These are phyloP conservation scores for Drosophila novamexicana DNA, from an alignment of 1,140 invertebrate species.

Conservation along the genomic window DNA sequence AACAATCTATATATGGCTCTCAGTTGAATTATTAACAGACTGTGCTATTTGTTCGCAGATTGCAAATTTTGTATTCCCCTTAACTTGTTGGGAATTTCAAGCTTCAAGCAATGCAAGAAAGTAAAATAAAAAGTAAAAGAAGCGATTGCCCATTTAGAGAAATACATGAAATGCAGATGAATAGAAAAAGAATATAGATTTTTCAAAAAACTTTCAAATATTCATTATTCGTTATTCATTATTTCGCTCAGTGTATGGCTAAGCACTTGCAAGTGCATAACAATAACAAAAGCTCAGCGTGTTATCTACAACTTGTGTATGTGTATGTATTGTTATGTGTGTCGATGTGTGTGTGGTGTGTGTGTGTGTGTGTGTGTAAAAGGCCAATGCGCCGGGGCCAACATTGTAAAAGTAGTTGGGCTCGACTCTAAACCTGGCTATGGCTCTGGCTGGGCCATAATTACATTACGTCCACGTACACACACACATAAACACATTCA, in stretches of 20 bases:
- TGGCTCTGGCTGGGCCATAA: slow-evolving; percentile 23
- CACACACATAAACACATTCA: slow-evolving; percentile 9
- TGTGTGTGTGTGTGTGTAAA: slow-evolving; percentile 6
- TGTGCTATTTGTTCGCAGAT: too few relatives aligned
- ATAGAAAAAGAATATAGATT: background rate
- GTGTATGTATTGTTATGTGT: background rate
- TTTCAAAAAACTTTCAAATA: background rate
- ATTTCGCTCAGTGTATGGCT: slow-evolving; percentile 29
- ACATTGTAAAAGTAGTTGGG: slow-evolving; percentile 6
- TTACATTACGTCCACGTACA: slow-evolving; percentile 35
- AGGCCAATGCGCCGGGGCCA: slow-evolving; percentile 39
- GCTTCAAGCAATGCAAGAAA: too few relatives aligned
- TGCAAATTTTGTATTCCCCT: too few relatives aligned
- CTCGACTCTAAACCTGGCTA: slow-evolving; percentile 25
- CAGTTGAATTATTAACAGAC: too few relatives aligned
- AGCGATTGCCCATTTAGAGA: too few relatives aligned
- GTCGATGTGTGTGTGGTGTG: background rate
- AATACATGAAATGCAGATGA: background rate
- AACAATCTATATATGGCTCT: too few relatives aligned
- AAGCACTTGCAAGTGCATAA: slow-evolving; percentile 29
- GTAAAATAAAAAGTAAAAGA: too few relatives aligned
- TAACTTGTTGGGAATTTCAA: too few relatives aligned
- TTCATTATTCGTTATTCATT: background rate
- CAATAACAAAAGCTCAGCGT: slow-evolving; percentile 36
- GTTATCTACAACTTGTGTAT: slow-evolving; percentile 23